These are phyloP conservation scores for Philhelius pedissequus DNA, from an alignment of 2,888 invertebrate genomes.

Conservation along the genomic window DNA sequence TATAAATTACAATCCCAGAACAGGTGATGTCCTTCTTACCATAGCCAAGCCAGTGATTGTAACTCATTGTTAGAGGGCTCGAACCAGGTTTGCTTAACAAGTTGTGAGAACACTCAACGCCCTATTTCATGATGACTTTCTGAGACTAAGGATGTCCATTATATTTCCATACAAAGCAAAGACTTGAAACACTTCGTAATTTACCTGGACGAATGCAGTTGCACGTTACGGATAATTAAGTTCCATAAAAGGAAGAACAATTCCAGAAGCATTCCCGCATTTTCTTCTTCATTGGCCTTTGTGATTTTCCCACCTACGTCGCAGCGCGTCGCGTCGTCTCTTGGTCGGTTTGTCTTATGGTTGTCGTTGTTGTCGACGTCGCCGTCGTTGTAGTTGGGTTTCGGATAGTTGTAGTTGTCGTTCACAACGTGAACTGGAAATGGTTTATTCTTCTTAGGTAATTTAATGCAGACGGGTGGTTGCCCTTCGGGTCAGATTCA, in stretches of 20 bases:
- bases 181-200: slow-evolving; percentile 35
- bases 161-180: slow-evolving; percentile 26
- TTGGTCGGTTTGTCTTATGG: background rate
- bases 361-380: background rate
- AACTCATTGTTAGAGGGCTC: slow-evolving; percentile 48
- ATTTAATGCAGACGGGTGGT: slow-evolving; percentile 51
- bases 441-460: slow-evolving; percentile 28
- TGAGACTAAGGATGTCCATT: background rate
- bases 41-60: slow-evolving; percentile 50
- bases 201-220: slow-evolving; percentile 59
- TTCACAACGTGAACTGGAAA: slow-evolving; percentile 12
- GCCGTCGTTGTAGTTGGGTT: too few relatives aligned
- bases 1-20: slow-evolving; percentile 53
- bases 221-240: slow-evolving; percentile 57
- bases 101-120: slow-evolving; percentile 51
- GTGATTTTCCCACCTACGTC: slow-evolving; percentile 50
- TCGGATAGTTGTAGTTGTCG: slow-evolving; percentile 12
- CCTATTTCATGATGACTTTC: slow-evolving; percentile 26
- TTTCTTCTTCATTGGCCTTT: slow-evolving; percentile 42
- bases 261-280: slow-evolving; percentile 49
- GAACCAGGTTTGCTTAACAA: slow-evolving; percentile 37
- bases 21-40: slow-evolving; percentile 60
- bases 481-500: slow-evolving; percentile 48
- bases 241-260: slow-evolving; percentile 61
- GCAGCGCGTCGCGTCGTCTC: slow-evolving; percentile 8